Conservation (phyloP, 2,797 vertebrate species). For the Acipenser transmontanus region DNA sequence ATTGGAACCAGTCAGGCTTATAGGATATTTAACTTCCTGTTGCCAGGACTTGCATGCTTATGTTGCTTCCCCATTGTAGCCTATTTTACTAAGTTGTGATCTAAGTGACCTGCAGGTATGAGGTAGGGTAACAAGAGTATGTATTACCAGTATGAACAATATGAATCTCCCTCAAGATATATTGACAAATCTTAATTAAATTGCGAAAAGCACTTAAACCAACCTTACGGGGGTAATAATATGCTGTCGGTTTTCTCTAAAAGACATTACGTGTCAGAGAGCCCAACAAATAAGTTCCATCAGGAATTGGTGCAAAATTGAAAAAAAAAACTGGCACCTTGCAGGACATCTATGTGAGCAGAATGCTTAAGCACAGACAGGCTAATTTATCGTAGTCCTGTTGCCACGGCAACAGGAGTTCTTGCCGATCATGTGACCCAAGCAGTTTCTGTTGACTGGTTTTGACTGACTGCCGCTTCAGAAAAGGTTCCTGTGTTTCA, state of each 20-base stretch:
- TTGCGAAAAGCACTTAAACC: conserved; percentile 25
- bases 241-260: conserved; percentile 21
- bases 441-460: conserved; percentile 61
- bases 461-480: conserved; percentile 54
- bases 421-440: conserved; percentile 58
- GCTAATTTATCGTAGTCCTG: conserved; percentile 73
- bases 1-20: conserved; percentile 21
- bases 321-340: conserved; percentile 42
- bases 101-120: conserved; percentile 7
- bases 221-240: conserved; percentile 25
- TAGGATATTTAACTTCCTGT: conserved; percentile 20
- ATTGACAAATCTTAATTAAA: conserved; percentile 39
- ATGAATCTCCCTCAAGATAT: conserved; percentile 10
- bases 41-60: not conserved
- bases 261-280: conserved; percentile 36
- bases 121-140: conserved; percentile 13
- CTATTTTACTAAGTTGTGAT: conserved; percentile 22
- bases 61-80: not conserved
- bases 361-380: conserved; percentile 57
- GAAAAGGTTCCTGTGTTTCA: conserved; percentile 54
- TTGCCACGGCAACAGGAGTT: conserved; percentile 70
- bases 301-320: conserved; percentile 39
- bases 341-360: conserved; percentile 59
- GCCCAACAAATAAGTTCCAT: conserved; percentile 34
- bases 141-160: not conserved